These are phyloP conservation scores for Cotesia congregata DNA, from an alignment of 2,888 invertebrate species.

Conservation along the genomic window DNA sequence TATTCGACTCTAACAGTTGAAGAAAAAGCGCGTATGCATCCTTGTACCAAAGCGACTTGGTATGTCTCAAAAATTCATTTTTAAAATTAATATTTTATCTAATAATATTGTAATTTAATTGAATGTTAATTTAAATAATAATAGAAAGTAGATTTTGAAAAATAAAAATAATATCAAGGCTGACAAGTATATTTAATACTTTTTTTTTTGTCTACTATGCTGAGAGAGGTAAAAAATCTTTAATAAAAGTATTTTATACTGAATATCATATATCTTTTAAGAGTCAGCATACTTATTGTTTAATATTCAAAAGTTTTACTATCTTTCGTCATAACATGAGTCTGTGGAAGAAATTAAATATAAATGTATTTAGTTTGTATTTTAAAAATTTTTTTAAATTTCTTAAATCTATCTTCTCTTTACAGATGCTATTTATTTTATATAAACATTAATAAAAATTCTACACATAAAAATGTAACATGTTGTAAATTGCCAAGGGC, in stretches of 20 bases:
- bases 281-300: not conserved
- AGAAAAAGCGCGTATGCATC: conserved; percentile 65
- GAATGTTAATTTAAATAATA: not conserved
- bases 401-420: too few species aligned
- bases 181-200: not conserved
- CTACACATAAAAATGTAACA: too few species aligned
- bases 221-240: too few species aligned
- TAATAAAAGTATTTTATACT: not conserved
- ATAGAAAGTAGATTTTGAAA: not conserved
- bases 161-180: not conserved
- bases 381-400: too few species aligned
- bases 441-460: too few species aligned
- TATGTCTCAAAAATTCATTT: conserved; percentile 47
- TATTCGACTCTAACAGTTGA: conserved; percentile 63
- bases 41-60: conserved; percentile 64
- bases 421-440: too few species aligned
- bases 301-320: not conserved
- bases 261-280: not conserved
- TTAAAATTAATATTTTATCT: conserved; percentile 36
- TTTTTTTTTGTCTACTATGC: too few species aligned
- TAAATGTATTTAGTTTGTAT: too few species aligned
- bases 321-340: too few species aligned
- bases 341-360: too few species aligned
- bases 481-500: too few species aligned
- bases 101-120: not conserved